Base-by-base conservation (phyloP, 2,888 invertebrate species). In the Leucania comma region DNA sequence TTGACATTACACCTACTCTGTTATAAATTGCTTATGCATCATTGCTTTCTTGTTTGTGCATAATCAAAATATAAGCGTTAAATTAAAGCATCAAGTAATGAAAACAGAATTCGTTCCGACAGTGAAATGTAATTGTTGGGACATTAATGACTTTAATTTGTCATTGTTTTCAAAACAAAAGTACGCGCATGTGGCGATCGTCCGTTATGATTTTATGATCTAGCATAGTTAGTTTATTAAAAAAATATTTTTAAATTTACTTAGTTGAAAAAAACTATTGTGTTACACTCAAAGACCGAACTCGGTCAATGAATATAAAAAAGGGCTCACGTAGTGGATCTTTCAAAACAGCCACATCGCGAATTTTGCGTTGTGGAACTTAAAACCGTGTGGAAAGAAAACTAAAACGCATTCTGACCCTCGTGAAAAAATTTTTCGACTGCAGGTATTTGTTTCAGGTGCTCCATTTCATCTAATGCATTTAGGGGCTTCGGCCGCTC, bases 11-110 rank as follows among this genome's bases (percentile, higher is more conserved):
- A 76, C 57, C 58, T 59, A 48, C 81, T 64, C 67, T 51, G 77
- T 58, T 32, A 72, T 78, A 76, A 78, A 81, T 81, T 67, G 58
- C 81, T 61, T 76, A 65, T 64, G 57, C 71, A 67, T 58, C 78
- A 54, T 68, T 81, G 64, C 77, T 77, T 81, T 65, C 78, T 62
- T 81, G 72, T 81, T 81, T 61, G 50, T 56, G 53, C 68, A 62
- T 77, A 58, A 77, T 72, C 64, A 79, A 68, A 38, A 59, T 61
- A 54, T 56, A 64, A 68, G 81, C 78, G 78, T 67, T 61, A 76
- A 80, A 76, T 75, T 78, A 75, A 71, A 62, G 46, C 54, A 42
- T 42, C 42, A 61, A 42, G 63, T 67, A 80, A 72, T 76, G 54
- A 80, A 72, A 71, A 72, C 69, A 56, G 14, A 10, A 54, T 66